These are phyloP conservation scores for Yponomeuta plumbellus DNA, from an alignment of 2,888 invertebrate species.

Conservation along the genomic window DNA sequence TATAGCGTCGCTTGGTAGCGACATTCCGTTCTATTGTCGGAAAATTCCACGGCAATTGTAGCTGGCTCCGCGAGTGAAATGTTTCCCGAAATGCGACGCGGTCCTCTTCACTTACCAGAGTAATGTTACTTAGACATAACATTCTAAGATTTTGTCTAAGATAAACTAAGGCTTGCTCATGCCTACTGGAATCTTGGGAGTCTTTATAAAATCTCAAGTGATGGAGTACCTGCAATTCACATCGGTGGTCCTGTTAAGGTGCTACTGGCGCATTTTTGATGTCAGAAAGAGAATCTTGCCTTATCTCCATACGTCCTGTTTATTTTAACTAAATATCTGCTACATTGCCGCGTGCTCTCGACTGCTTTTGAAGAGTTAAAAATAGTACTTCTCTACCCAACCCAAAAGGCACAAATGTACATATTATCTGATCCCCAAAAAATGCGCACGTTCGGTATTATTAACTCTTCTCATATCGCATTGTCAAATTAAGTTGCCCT, in stretches of 20 bases:
- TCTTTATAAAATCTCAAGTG: constrained; percentile 20
- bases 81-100: constrained; percentile 15
- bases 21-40: constrained; percentile 13
- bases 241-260: constrained; percentile 52
- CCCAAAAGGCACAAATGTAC: not conserved
- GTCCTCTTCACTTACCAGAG: not conserved
- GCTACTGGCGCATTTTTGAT: constrained; percentile 55
- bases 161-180: too few relatives aligned
- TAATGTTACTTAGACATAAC: not conserved
- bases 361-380: not conserved
- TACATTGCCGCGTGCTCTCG: not conserved
- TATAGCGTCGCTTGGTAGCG: constrained; percentile 5
- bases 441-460: not conserved
- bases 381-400: not conserved
- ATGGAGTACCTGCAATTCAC: constrained; percentile 61
- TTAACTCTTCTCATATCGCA: constrained; percentile 22
- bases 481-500: constrained; percentile 59
- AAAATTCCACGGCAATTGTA: constrained; percentile 4
- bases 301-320: not conserved
- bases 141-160: too few relatives aligned
- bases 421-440: not conserved
- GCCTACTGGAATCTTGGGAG: too few relatives aligned
- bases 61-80: not conserved
- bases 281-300: constrained; percentile 15
- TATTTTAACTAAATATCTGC: not conserved